phyloP scores from a whole-genome alignment of 2,888 invertebrate species.

The Scaptomyza reducta region DNA sequence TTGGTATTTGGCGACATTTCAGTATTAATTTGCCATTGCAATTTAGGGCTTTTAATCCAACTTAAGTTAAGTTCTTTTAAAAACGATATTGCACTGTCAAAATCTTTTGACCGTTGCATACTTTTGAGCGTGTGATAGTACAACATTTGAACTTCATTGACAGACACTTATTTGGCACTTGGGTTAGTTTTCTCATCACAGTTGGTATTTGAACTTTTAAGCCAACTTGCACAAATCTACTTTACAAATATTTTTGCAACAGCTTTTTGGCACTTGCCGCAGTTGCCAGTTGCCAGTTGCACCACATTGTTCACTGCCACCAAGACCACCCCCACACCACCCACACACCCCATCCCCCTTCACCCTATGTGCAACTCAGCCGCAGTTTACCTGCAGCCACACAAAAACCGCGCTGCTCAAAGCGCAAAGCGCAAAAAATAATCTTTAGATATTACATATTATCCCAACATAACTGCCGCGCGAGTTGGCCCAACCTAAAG shows the following conservation, averaged over 20 bases:
- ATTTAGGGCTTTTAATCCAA: slow-evolving; percentile 57
- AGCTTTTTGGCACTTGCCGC: slow-evolving; percentile 61
- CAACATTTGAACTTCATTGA: slow-evolving; percentile 51
- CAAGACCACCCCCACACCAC: slow-evolving; percentile 28
- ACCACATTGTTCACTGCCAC: slow-evolving; percentile 14
- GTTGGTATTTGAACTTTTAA: slow-evolving; percentile 20
- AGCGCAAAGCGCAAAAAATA: slow-evolving; percentile 56
- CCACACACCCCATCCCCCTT: neutral
- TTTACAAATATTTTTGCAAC: slow-evolving; percentile 73
- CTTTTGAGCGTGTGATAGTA: slow-evolving; percentile 18
- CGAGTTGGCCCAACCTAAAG: slow-evolving; percentile 11
- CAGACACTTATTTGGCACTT: too few relatives aligned
- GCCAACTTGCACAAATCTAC: slow-evolving; percentile 71
- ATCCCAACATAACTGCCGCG: slow-evolving; percentile 38
- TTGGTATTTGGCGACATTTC: slow-evolving; percentile 45
- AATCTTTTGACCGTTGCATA: slow-evolving; percentile 4
- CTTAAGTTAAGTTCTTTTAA: too few relatives aligned
- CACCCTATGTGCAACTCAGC: neutral
- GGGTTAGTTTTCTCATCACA: slow-evolving; percentile 9
- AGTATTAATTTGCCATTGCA: slow-evolving; percentile 64
- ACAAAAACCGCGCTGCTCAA: slow-evolving; percentile 60
- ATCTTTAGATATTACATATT: slow-evolving; percentile 75
- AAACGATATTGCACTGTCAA: neutral
- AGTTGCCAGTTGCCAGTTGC: slow-evolving; percentile 55
- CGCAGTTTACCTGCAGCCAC: slow-evolving; percentile 51